Evolutionary conservation across 2,113 vertebrate species (phyloP).

Genomic region (Bujurquina vittata): DNA sequence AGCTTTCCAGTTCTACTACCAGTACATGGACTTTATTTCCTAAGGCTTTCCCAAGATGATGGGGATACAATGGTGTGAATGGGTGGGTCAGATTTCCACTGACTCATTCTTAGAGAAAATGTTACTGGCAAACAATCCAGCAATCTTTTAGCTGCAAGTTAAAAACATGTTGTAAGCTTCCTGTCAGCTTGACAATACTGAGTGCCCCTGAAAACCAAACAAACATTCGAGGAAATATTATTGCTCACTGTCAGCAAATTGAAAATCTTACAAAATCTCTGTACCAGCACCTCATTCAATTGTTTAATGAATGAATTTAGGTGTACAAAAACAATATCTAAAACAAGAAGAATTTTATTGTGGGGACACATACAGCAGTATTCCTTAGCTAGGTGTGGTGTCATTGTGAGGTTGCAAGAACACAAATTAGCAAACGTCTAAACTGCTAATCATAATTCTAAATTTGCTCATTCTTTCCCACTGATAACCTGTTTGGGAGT

Average conservation of each 20-base stretch:
- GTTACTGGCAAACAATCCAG: neutral
- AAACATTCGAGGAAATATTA: neutral
- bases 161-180: neutral
- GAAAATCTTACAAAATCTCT: neutral
- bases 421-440: neutral
- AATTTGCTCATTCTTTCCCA: neutral
- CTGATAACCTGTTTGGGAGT: neutral
- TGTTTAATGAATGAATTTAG: neutral
- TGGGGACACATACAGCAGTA: neutral
- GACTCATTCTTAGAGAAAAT: neutral
- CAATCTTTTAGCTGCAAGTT: neutral
- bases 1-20: conserved; percentile 6
- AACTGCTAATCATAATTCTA: neutral
- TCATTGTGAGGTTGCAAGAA: neutral
- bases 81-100: neutral
- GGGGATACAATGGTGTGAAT: neutral
- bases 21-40: neutral
- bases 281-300: neutral
- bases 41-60: neutral
- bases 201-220: neutral
- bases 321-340: rapidly evolving
- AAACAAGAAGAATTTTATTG: neutral
- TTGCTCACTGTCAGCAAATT: neutral
- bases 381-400: neutral
- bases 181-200: neutral